These are phyloP conservation scores for Nannoperca australis DNA, from an alignment of 2,797 vertebrate species.

Conservation along the genomic window DNA sequence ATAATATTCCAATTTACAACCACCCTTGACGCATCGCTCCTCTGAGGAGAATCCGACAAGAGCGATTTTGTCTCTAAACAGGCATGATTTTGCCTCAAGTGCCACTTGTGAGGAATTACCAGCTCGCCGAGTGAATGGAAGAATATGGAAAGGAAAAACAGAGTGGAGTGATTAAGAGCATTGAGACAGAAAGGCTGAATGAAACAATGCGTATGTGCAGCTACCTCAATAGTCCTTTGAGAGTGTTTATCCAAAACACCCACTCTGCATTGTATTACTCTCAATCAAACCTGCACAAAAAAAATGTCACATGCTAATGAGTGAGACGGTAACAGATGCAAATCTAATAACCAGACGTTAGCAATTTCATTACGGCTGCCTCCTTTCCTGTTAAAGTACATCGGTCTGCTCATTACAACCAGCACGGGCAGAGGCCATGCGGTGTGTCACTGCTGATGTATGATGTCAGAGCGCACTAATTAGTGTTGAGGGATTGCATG, in stretches of 20 bases:
- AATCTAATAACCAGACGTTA: constrained; percentile 69
- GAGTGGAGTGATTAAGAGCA: constrained; percentile 24
- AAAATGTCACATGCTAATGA: constrained; percentile 39
- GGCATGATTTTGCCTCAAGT: constrained; percentile 45
- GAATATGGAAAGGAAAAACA: constrained; percentile 24
- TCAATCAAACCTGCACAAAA: constrained; percentile 49
- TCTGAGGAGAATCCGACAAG: constrained; percentile 23
- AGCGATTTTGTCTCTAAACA: constrained; percentile 48
- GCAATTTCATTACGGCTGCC: constrained; percentile 65
- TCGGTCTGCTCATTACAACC: constrained; percentile 67
- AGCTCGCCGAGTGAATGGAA: constrained; percentile 27
- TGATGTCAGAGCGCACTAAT: constrained; percentile 53
- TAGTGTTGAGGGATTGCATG: constrained; percentile 30
- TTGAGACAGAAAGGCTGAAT: constrained; percentile 44
- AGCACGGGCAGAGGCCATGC: constrained; percentile 37
- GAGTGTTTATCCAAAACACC: constrained; percentile 20
- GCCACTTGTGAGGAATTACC: constrained; percentile 62
- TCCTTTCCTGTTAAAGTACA: constrained; percentile 35
- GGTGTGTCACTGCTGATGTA: constrained; percentile 51
- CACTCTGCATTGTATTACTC: constrained; percentile 26
- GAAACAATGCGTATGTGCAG: constrained; percentile 27
- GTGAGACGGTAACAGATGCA: constrained; percentile 58
- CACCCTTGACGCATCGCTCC: constrained; percentile 28
- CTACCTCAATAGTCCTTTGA: constrained; percentile 14
- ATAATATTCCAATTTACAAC: constrained; percentile 54